Conservation (phyloP, 2,888 invertebrate genomes). For the Epinotia ramella region DNA sequence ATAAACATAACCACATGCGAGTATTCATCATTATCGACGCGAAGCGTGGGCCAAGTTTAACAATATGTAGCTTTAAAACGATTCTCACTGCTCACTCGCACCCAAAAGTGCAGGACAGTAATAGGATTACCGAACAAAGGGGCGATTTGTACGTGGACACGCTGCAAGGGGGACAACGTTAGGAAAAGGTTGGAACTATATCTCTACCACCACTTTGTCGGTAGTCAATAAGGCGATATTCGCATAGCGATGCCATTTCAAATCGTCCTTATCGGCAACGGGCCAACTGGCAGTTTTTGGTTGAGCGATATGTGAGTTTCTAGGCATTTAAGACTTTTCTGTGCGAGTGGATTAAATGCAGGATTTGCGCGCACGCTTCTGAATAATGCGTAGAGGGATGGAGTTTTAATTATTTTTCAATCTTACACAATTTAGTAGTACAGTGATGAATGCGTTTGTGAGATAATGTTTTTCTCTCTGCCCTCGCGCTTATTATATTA, state of each 20-base stretch:
- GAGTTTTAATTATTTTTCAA: conserved; percentile 23
- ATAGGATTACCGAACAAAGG: conserved; percentile 66
- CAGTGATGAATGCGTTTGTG: neutral
- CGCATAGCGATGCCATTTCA: neutral
- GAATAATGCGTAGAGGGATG: conserved; percentile 7
- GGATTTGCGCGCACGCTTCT: conserved; percentile 30
- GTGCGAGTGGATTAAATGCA: neutral
- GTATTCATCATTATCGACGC: neutral
- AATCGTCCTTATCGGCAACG: neutral
- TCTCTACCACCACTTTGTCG: conserved; percentile 47
- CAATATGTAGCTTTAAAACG: conserved; percentile 2
- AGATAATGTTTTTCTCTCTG: neutral
- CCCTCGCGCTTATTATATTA: neutral
- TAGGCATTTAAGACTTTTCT: neutral
- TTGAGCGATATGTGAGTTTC: conserved; percentile 54
- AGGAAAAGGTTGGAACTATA: neutral
- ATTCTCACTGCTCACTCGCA: conserved; percentile 15
- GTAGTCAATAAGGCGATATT: neutral
- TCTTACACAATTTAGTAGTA: conserved; percentile 4
- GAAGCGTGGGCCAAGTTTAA: neutral
- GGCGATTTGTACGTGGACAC: conserved; percentile 75
- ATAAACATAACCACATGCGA: too few species aligned
- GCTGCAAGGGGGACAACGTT: conserved; percentile 61
- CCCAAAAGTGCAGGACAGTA: conserved; percentile 34
- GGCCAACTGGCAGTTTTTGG: neutral